Percentiles rank a stretch among this genome's conserved stretches.
phyloP scores from a whole-genome alignment of 2,797 vertebrate species.

The Acrocephalus scirpaceus region DNA sequence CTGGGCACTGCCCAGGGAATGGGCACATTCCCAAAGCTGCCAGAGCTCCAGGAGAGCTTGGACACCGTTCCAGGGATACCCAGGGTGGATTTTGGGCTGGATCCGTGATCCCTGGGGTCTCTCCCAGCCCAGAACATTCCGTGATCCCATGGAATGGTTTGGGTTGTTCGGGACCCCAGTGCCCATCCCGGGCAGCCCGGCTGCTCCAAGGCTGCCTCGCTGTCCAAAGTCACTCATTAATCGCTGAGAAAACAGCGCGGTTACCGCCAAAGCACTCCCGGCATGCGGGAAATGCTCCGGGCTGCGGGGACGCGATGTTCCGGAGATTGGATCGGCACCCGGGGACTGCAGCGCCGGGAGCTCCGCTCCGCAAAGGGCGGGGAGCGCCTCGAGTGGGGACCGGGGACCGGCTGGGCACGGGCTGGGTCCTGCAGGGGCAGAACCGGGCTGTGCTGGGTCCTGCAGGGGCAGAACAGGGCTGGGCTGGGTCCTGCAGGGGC shows the following conservation, averaged over 20 bases:
- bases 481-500: too few species aligned
- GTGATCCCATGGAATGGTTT: fast-evolving
- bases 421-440: too few species aligned
- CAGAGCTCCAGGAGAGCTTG: neutral
- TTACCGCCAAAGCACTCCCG: neutral
- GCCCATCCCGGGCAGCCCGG: neutral
- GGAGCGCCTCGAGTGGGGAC: too few species aligned
- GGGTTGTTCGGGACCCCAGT: neutral
- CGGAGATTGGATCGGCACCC: neutral
- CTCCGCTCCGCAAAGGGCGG: too few species aligned
- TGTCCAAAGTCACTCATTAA: neutral
- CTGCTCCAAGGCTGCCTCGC: neutral
- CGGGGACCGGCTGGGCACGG: too few species aligned
- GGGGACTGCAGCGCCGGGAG: too few species aligned
- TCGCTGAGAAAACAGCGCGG: neutral
- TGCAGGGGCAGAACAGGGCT: too few species aligned
- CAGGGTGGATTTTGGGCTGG: neutral
- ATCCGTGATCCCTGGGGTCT: fast-evolving
- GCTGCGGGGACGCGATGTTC: neutral
- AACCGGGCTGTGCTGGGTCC: too few species aligned
- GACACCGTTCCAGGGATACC: fast-evolving
- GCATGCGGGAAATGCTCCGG: neutral
- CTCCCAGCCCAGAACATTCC: fast-evolving
- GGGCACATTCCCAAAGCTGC: neutral
- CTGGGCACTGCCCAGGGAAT: neutral